These are phyloP conservation scores for Calephelis nemesis DNA, from an alignment of 1,140 invertebrate species.

Conservation along the genomic window DNA sequence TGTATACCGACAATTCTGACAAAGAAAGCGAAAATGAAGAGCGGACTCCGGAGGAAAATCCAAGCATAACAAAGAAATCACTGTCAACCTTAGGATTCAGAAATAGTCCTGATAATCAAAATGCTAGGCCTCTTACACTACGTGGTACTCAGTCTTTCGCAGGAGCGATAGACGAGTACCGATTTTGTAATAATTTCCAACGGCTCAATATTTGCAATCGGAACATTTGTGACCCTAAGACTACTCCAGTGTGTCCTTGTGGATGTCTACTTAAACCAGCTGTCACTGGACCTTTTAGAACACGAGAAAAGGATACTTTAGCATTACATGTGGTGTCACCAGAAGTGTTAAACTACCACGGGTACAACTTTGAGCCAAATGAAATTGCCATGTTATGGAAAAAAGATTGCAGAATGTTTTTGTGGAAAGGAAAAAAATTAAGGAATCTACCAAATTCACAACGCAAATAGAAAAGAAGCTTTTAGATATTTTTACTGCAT, in stretches of 20 bases:
- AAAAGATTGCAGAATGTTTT: constrained; percentile 83
- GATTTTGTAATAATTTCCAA: constrained; percentile 60
- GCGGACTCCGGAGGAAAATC: constrained; percentile 49
- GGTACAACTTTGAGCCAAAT: constrained; percentile 57
- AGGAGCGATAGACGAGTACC: constrained; percentile 65
- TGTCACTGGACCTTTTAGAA: constrained; percentile 53
- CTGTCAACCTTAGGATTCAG: constrained; percentile 63
- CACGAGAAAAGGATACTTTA: constrained; percentile 62
- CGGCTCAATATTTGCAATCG: constrained; percentile 54
- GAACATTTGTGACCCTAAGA: constrained; percentile 44
- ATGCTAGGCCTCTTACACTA: constrained; percentile 52
- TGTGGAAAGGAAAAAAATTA: constrained; percentile 80
- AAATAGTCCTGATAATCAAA: constrained; percentile 57
- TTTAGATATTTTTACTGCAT: not conserved
- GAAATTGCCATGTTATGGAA: constrained; percentile 81
- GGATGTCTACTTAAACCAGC: constrained; percentile 59
- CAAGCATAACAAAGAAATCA: constrained; percentile 66
- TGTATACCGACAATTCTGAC: constrained; percentile 62
- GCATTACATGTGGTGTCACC: constrained; percentile 65
- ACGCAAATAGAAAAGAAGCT: not conserved
- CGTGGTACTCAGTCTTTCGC: constrained; percentile 75
- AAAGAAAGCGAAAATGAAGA: constrained; percentile 65
- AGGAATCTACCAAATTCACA: constrained; percentile 32
- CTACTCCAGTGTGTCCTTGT: constrained; percentile 59
- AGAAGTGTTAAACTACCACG: constrained; percentile 64